These are phyloP conservation scores for Pterostichus niger DNA, from an alignment of 2,888 invertebrate species.

Conservation along the genomic window DNA sequence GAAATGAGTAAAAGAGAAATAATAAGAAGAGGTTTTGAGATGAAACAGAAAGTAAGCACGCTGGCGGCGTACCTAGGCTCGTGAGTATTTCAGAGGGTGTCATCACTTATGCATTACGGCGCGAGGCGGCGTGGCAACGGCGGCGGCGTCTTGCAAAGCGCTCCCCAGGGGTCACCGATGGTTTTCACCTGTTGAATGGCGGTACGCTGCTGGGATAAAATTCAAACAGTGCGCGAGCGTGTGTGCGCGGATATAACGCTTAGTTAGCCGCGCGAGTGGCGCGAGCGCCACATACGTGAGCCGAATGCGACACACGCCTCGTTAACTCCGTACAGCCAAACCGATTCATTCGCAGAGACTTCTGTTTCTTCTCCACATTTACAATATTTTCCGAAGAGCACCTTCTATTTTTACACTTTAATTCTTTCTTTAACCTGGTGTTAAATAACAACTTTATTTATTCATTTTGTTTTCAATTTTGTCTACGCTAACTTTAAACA, in stretches of 20 bases:
- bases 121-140: slow-evolving; percentile 71
- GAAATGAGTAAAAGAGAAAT: too few relatives aligned
- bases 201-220: slow-evolving; percentile 61
- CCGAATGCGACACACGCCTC: slow-evolving; percentile 53
- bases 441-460: background rate
- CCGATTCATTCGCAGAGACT: background rate
- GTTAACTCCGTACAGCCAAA: slow-evolving; percentile 5
- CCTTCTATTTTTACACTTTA: background rate
- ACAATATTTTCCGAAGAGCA: background rate
- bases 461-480: too few relatives aligned
- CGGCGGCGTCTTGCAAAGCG: slow-evolving; percentile 77
- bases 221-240: slow-evolving; percentile 55
- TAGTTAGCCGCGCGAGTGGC: slow-evolving; percentile 62
- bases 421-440: background rate
- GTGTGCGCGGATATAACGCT: slow-evolving; percentile 64
- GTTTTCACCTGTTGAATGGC: slow-evolving; percentile 75
- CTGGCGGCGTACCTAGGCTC: slow-evolving; percentile 69
- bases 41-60: background rate
- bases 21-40: background rate
- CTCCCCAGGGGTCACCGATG: slow-evolving; percentile 77
- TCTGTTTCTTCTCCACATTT: background rate
- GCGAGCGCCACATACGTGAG: slow-evolving; percentile 57
- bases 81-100: slow-evolving; percentile 76
- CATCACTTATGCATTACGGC: slow-evolving; percentile 83
- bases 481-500: too few relatives aligned